These are phyloP conservation scores for Myanophis thanlyinensis DNA, from an alignment of 2,113 vertebrate genomes.

Conservation along the genomic window DNA sequence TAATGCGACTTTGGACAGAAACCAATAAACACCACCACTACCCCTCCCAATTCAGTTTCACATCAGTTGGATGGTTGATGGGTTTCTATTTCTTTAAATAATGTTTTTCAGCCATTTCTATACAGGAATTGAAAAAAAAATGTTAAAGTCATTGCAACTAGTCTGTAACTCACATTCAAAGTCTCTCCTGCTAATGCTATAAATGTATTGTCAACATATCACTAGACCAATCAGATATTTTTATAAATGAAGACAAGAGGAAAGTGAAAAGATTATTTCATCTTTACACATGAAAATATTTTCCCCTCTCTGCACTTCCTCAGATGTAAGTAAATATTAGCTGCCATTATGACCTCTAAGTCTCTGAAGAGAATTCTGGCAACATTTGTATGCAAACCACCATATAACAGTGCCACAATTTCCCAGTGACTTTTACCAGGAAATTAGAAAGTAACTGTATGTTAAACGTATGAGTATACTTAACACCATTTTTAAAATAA, in stretches of 20 bases:
- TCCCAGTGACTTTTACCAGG: neutral
- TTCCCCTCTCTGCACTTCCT: neutral
- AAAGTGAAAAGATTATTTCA: neutral
- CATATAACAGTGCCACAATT: neutral
- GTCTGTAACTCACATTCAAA: neutral
- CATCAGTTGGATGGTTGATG: neutral
- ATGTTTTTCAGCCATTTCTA: neutral
- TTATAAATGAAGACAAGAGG: neutral
- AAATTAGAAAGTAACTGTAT: neutral
- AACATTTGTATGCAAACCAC: neutral
- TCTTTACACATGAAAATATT: neutral
- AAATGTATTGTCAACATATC: neutral
- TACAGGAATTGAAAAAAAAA: neutral
- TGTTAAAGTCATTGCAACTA: neutral
- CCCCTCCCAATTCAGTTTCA: neutral
- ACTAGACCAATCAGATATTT: neutral
- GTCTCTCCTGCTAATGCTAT: neutral
- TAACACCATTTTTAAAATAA: neutral
- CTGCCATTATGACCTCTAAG: neutral
- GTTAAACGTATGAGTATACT: neutral
- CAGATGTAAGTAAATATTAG: neutral
- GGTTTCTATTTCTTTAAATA: neutral
- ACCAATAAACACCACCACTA: neutral
- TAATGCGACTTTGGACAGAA: neutral
- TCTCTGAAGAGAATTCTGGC: neutral